Conservation (phyloP, 23 tunicate species). For the Trididemnum clinides region DNA sequence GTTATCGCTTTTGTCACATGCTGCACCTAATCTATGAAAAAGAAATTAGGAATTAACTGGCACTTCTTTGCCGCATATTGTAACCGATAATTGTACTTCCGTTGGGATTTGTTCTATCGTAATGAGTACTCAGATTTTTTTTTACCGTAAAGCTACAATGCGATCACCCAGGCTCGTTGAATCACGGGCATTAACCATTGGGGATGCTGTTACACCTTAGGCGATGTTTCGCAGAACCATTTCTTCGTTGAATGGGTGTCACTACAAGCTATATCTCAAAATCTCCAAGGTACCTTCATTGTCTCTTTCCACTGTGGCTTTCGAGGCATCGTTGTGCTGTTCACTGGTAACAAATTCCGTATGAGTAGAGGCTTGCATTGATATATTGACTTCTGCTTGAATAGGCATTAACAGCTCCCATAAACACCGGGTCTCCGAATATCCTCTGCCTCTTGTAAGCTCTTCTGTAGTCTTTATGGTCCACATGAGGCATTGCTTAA, state of each 20-base stretch:
- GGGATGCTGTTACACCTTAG: not conserved
- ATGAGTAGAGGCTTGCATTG: not conserved
- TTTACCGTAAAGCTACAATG: not conserved
- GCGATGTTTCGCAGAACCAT: not conserved
- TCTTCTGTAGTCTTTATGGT: not conserved
- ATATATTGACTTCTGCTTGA: not conserved
- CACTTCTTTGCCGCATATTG: not conserved
- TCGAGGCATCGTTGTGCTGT: not conserved
- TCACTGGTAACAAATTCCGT: not conserved
- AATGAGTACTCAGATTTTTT: too few species aligned
- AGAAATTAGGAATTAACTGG: not conserved
- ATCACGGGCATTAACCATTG: not conserved
- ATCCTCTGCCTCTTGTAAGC: not conserved
- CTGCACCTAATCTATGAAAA: not conserved
- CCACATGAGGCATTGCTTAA: not conserved
- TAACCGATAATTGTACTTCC: too few species aligned
- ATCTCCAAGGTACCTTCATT: not conserved
- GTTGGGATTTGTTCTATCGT: too few species aligned
- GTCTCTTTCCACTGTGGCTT: not conserved
- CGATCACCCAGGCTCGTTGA: not conserved
- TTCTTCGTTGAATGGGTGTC: not conserved
- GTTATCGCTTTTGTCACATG: not conserved
- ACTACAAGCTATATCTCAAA: not conserved
- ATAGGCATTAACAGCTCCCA: not conserved
- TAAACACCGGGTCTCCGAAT: not conserved